Base-by-base conservation (phyloP, 2,113 vertebrate species). In the Indicator indicator region DNA sequence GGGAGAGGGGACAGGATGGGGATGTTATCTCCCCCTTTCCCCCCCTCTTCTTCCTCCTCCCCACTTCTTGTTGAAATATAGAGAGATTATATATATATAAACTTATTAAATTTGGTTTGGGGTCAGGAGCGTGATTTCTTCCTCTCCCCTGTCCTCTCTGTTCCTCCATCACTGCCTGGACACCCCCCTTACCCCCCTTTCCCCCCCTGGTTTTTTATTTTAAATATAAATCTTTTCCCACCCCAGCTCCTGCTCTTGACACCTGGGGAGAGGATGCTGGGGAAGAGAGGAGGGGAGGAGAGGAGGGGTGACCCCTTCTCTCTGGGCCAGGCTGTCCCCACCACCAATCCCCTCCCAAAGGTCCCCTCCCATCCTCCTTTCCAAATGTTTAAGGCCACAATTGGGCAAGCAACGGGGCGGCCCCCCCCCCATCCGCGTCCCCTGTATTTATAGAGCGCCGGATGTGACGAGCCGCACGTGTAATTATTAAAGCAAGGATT, bases 381-480 rank as follows among this genome's bases (percentile, higher is more conserved):
- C 48, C 81, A 94, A 86, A 92, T 33, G 70, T 93, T 95, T 79
- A 85, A 87, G 88, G 95, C 96, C 96, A 95, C 94, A 88, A 94
- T 90, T 90, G 95, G 85, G 95, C 93, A 82, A 96, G 74, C 1
- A 6, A 83, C 91, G 77, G 96, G 95, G 95, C 81, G 95, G 95
- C 91, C 94, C 92, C 91, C 94, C 92, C 92, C 93, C 76, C 95
- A 89, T 93, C 98, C 97, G 97, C 95, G 96, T 93, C 89, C 95
- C 97, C 96, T 97, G 97, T 98, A 98, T 99, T 98, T 98, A 98
- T 98, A 98, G 94, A 96, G 98, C 97, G 96, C 97, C 58, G 96
- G 97, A 98, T 98, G 97, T 97, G 97, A 88, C 94, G 98, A 98
- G 98, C 93, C 81, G 97, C 97, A 98, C 97, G 98, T 98, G 98